These are phyloP conservation scores for Crenuchus spilurus DNA, from an alignment of 2,797 vertebrate genomes.

Conservation along the genomic window DNA sequence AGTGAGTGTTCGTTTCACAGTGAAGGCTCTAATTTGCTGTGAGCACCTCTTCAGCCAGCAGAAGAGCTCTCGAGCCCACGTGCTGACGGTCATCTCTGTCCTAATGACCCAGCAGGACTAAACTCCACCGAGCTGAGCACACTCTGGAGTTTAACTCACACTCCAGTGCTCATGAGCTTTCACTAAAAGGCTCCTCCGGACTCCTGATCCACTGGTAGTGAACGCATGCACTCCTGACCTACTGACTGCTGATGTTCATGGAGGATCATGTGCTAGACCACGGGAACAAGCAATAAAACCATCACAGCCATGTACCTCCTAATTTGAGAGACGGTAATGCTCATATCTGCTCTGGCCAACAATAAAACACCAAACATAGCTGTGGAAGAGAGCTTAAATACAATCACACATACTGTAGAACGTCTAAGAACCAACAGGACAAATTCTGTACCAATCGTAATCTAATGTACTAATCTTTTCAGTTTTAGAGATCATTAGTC, in stretches of 20 bases:
- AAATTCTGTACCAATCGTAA: too few species aligned
- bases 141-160: constrained; percentile 40
- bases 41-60: constrained; percentile 60
- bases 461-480: too few species aligned
- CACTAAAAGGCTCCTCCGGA: constrained; percentile 6
- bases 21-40: constrained; percentile 62
- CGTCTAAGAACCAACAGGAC: too few species aligned
- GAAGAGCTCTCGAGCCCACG: constrained; percentile 54
- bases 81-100: constrained; percentile 46
- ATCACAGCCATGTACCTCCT: too few species aligned
- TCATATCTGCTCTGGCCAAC: too few species aligned
- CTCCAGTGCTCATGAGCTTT: constrained; percentile 31
- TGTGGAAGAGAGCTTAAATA: too few species aligned
- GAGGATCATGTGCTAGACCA: neutral
- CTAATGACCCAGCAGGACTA: constrained; percentile 46
- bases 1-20: constrained; percentile 46
- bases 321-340: too few species aligned
- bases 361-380: too few species aligned
- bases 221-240: neutral
- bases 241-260: constrained; percentile 5
- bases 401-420: too few species aligned
- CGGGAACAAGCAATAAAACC: neutral
- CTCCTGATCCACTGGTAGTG: constrained; percentile 10
- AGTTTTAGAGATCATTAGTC: too few species aligned
- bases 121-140: constrained; percentile 36